Evolutionary conservation across 1,140 invertebrate species (phyloP).

Genomic region (Calliphora vicina): DNA sequence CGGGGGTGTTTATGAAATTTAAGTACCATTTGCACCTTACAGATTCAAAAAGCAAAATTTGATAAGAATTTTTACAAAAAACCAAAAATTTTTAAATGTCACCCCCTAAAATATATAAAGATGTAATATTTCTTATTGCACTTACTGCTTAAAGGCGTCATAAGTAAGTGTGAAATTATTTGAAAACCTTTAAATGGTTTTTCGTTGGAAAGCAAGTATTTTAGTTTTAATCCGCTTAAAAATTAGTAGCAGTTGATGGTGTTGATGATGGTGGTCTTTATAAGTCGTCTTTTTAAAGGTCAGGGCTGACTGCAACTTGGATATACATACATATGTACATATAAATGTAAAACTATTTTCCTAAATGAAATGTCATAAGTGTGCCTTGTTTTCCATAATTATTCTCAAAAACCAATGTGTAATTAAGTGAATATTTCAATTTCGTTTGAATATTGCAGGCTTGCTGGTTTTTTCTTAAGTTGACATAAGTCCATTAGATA

Average conservation of each 20-base stretch:
- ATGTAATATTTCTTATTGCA: background rate
- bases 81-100: background rate
- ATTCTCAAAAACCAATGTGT: too few relatives aligned
- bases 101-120: background rate
- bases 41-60: background rate
- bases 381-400: background rate
- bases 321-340: background rate
- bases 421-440: background rate
- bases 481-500: conserved; percentile 15
- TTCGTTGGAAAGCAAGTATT: background rate
- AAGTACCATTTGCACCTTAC: conserved; percentile 25
- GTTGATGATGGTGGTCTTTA: background rate
- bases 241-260: too few relatives aligned
- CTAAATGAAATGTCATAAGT: conserved; percentile 5
- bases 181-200: background rate
- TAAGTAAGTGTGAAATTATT: conserved; percentile 31
- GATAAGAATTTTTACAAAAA: background rate
- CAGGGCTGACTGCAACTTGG: background rate
- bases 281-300: background rate
- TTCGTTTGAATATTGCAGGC: background rate
- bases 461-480: background rate
- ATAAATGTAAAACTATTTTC: background rate
- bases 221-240: background rate
- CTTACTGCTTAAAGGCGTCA: background rate
- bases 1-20: conserved; percentile 24